Conservation (phyloP, 2,888 invertebrate species). For the Ornithoptera priamus region DNA sequence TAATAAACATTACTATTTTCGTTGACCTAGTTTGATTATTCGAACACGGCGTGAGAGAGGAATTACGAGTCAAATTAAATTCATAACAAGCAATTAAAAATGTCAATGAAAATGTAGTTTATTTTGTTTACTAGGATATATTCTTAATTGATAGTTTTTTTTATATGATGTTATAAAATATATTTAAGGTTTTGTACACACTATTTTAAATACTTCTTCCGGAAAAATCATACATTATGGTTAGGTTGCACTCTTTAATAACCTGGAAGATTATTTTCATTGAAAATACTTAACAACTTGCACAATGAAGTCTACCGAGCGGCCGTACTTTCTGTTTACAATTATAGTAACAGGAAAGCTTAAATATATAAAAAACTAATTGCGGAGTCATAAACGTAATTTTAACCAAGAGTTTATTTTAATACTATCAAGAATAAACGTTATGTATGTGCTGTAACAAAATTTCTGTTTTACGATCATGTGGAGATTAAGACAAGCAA, state of each 20-base stretch:
- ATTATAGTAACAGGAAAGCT: not conserved
- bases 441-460: no score
- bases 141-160: no score
- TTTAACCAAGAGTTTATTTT: no score
- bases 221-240: no score
- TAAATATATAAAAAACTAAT: not conserved
- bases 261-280: no score
- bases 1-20: not conserved
- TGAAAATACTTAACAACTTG: not conserved
- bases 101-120: not conserved
- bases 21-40: slow-evolving; percentile 25
- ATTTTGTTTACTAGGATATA: not conserved
- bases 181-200: not conserved
- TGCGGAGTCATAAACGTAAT: not conserved
- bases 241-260: no score
- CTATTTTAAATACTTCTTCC: no score
- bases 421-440: no score
- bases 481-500: no score
- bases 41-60: slow-evolving; percentile 10
- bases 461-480: no score
- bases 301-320: not conserved
- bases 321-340: not conserved
- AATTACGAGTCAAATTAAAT: slow-evolving; percentile 15
- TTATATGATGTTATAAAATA: not conserved
- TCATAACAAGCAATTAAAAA: slow-evolving; percentile 20